These are phyloP conservation scores for Nomada fabriciana DNA, from an alignment of 2,888 invertebrate genomes.

Conservation along the genomic window DNA sequence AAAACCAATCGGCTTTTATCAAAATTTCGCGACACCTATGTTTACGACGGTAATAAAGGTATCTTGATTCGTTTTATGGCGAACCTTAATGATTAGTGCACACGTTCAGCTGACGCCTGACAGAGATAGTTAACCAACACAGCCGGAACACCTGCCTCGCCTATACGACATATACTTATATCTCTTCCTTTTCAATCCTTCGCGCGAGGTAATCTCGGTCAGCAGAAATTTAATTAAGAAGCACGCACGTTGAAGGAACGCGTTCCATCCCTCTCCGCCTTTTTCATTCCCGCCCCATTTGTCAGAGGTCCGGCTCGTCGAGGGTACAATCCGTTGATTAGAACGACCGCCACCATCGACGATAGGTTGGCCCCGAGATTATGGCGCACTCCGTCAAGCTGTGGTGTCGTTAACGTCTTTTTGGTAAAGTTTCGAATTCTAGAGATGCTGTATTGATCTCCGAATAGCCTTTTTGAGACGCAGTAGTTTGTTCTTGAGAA, in stretches of 20 bases:
- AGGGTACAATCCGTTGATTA: slow-evolving; percentile 76
- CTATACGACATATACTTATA: neutral
- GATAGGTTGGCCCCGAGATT: slow-evolving; percentile 55
- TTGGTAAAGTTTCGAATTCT: slow-evolving; percentile 30
- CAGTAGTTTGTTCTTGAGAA: too few species aligned
- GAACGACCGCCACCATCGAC: slow-evolving; percentile 58
- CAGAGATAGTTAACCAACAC: slow-evolving; percentile 14
- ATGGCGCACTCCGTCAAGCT: slow-evolving; percentile 23
- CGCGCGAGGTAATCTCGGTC: slow-evolving; percentile 50
- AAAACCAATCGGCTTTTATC: neutral
- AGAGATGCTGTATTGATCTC: too few species aligned
- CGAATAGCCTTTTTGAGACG: too few species aligned
- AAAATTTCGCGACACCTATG: neutral
- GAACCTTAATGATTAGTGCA: neutral
- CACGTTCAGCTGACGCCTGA: slow-evolving; percentile 1
- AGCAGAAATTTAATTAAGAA: slow-evolving; percentile 75
- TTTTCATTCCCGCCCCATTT: slow-evolving; percentile 71
- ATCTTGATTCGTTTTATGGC: slow-evolving; percentile 1
- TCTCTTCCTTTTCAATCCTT: neutral
- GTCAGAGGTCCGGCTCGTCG: slow-evolving; percentile 68
- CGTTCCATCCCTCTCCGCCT: slow-evolving; percentile 27
- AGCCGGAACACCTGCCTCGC: neutral
- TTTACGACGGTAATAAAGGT: slow-evolving; percentile 8
- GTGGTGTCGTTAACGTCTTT: slow-evolving; percentile 46
- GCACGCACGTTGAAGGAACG: slow-evolving; percentile 62